Conservation (phyloP, 1,140 invertebrate genomes). For the Cotesia vestalis region DNA sequence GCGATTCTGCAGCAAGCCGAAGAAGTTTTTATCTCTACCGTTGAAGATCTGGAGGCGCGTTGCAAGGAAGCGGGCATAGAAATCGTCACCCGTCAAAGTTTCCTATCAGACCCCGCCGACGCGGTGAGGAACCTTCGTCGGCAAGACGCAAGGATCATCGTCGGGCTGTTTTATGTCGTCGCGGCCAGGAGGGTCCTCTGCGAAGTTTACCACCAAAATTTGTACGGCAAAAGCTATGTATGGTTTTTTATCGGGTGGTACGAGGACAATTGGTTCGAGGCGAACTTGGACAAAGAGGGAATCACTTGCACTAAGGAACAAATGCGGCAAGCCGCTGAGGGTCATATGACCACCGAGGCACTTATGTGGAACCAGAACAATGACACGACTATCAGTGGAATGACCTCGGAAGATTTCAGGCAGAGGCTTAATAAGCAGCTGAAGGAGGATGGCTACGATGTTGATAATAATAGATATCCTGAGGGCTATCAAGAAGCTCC, state of each 20-base stretch:
- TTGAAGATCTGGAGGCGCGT: constrained; percentile 94
- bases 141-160: constrained; percentile 96
- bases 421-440: constrained; percentile 81
- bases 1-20: constrained; percentile 98
- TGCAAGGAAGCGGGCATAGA: constrained; percentile 94
- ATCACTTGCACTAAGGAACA: constrained; percentile 93
- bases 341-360: constrained; percentile 97
- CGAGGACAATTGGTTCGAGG: constrained; percentile 98
- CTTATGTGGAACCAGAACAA: constrained; percentile 97
- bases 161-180: constrained; percentile 97
- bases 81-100: constrained; percentile 95
- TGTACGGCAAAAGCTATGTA: constrained; percentile 96
- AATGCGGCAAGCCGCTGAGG: constrained; percentile 93
- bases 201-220: constrained; percentile 93
- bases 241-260: constrained; percentile 99
- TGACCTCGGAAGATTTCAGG: constrained; percentile 83
- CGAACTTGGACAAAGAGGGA: constrained; percentile 85
- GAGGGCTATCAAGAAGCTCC: constrained; percentile 98
- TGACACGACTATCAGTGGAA: constrained; percentile 91
- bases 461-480: constrained; percentile 83
- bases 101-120: constrained; percentile 94
- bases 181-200: constrained; percentile 95
- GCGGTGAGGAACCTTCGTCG: constrained; percentile 92
- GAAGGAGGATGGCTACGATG: constrained; percentile 81
- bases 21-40: constrained; percentile 99